Percentiles rank a stretch among this genome's conserved stretches.
phyloP scores from a whole-genome alignment of 2,888 invertebrate species.

The Scrobipalpa atriplicella region DNA sequence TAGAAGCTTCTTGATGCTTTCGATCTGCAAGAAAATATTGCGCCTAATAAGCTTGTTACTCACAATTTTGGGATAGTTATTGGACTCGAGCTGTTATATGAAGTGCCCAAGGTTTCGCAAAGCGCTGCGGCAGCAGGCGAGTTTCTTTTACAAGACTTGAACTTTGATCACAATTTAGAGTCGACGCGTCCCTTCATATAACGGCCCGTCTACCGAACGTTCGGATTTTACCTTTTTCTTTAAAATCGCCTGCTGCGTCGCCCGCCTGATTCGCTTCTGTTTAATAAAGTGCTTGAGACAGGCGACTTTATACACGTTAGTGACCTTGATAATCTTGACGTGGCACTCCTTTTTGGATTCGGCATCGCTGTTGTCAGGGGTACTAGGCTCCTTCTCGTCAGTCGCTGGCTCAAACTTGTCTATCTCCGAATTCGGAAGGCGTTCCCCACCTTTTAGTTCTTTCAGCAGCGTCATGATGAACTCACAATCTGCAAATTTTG shows the following conservation, averaged over 20 bases:
- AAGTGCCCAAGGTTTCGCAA: not conserved
- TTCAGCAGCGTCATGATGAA: slow-evolving; percentile 61
- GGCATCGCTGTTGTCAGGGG: slow-evolving; percentile 52
- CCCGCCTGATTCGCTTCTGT: slow-evolving; percentile 64
- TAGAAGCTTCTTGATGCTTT: slow-evolving; percentile 62
- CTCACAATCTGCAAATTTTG: slow-evolving; percentile 55
- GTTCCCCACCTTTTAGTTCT: slow-evolving; percentile 55
- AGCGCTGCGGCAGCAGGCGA: slow-evolving; percentile 6
- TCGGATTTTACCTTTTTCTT: slow-evolving; percentile 61
- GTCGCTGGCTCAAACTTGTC: slow-evolving; percentile 41
- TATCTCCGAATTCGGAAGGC: slow-evolving; percentile 42
- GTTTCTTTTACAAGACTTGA: not conserved
- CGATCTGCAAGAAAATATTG: slow-evolving; percentile 56
- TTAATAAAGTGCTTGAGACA: slow-evolving; percentile 72
- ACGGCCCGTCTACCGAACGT: not conserved
- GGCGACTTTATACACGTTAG: slow-evolving; percentile 73
- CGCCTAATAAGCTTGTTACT: not conserved
- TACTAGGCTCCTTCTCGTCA: slow-evolving; percentile 30
- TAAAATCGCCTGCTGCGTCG: slow-evolving; percentile 61
- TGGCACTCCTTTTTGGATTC: slow-evolving; percentile 60
- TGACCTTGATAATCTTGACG: slow-evolving; percentile 72
- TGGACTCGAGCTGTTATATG: not conserved
- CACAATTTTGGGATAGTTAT: not conserved
- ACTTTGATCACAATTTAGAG: not conserved
- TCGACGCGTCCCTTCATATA: not conserved